A percentile compares a stretch with the other conserved stretches of the same genome.
These are phyloP conservation scores for Mastomys natalensis DNA, from an alignment of 2,113 vertebrate species.

Conservation along the genomic window DNA sequence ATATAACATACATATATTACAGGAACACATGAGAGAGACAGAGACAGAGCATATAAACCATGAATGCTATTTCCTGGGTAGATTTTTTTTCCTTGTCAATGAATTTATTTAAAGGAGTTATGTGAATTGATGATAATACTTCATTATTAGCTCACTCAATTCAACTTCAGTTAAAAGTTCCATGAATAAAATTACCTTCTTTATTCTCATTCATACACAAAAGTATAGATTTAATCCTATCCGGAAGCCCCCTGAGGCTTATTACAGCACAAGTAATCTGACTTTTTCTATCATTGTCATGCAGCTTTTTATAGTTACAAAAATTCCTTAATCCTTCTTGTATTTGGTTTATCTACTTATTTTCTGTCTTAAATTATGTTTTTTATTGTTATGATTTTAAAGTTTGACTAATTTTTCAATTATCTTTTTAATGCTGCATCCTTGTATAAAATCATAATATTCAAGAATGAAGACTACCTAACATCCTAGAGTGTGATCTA, in stretches of 20 bases:
- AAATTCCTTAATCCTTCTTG: background rate
- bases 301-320: background rate
- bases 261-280: background rate
- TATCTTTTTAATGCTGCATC: background rate
- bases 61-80: background rate
- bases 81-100: background rate
- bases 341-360: background rate
- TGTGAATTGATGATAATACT: background rate
- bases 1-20: background rate
- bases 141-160: constrained; percentile 8
- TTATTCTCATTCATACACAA: constrained; percentile 17
- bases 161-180: background rate
- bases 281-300: background rate
- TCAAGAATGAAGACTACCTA: background rate
- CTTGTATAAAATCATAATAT: background rate
- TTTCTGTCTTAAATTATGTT: background rate
- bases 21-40: background rate
- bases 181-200: background rate
- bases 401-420: background rate
- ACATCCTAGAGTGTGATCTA: background rate
- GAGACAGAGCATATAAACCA: background rate
- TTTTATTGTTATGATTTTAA: background rate
- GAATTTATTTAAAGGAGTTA: background rate
- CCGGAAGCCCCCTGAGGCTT: too few relatives aligned
- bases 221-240: background rate